phyloP scores from a whole-genome alignment of 1,140 invertebrate genomes.

The Anagrus nilaparvatae region DNA sequence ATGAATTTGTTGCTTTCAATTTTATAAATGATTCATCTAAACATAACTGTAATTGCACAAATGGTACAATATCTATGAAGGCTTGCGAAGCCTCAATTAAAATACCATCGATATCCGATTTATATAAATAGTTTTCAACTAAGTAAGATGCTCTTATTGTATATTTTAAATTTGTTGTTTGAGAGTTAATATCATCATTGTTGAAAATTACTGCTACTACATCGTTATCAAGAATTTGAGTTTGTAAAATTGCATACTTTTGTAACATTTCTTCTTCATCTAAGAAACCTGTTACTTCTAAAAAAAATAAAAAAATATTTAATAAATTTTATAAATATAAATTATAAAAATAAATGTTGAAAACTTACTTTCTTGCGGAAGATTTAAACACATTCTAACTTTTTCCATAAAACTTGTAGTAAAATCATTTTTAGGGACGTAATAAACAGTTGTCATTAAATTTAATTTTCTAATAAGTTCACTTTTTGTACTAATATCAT shows the following conservation, averaged over 20 bases:
- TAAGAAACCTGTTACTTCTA: conserved; percentile 24
- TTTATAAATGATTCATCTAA: conserved; percentile 30
- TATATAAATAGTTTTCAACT: conserved; percentile 26
- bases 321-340: conserved; percentile 7
- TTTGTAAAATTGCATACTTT: conserved; percentile 21
- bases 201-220: conserved; percentile 30
- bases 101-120: conserved; percentile 8
- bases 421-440: conserved; percentile 24
- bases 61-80: conserved; percentile 17
- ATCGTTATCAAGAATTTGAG: conserved; percentile 6
- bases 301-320: conserved; percentile 5
- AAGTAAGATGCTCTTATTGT: conserved; percentile 25
- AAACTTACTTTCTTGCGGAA: conserved; percentile 23
- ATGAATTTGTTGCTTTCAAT: conserved; percentile 10
- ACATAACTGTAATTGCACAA: conserved; percentile 33
- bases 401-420: conserved; percentile 22
- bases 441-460: conserved; percentile 21
- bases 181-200: conserved; percentile 15
- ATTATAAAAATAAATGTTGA: conserved; percentile 4
- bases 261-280: conserved; percentile 29
- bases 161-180: conserved; percentile 28
- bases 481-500: conserved; percentile 18
- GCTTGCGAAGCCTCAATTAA: not conserved
- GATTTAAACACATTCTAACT: conserved; percentile 21
- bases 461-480: conserved; percentile 13